A percentile compares a stretch with the other conserved stretches of the same genome.
phyloP scores from a whole-genome alignment of 2,888 invertebrate species.

The Netelia fuscicornis region DNA sequence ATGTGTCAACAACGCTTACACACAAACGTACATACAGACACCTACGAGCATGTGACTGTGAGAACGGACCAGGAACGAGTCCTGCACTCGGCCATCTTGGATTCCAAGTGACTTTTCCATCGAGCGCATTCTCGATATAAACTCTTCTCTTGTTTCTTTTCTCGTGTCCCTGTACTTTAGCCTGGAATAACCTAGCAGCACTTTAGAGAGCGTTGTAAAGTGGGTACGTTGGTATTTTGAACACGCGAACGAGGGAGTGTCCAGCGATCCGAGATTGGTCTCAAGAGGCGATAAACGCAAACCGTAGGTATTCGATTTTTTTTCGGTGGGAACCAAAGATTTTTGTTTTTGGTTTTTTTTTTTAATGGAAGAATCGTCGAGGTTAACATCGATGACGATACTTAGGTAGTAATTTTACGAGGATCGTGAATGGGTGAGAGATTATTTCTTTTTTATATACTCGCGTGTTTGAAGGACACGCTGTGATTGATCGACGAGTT shows the following conservation, averaged over 20 bases:
- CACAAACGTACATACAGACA: constrained; percentile 9
- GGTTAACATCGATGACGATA: background rate
- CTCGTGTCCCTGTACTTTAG: constrained; percentile 19
- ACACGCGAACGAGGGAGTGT: constrained; percentile 44
- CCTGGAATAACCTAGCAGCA: constrained; percentile 25
- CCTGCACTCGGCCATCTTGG: constrained; percentile 73
- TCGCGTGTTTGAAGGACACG: background rate
- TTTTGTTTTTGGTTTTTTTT: background rate
- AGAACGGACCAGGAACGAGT: constrained; percentile 59
- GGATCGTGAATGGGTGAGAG: constrained; percentile 6
- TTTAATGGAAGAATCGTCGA: constrained; percentile 4
- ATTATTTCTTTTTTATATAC: constrained; percentile 7
- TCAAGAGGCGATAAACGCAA: constrained; percentile 12
- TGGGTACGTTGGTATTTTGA: constrained; percentile 33
- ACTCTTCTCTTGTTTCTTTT: constrained; percentile 25
- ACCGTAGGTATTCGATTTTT: constrained; percentile 8
- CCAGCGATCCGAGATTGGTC: constrained; percentile 15
- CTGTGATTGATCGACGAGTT: no score
- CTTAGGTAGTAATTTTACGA: background rate
- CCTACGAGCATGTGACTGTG: constrained; percentile 33
- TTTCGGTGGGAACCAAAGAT: constrained; percentile 2
- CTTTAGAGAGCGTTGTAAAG: constrained; percentile 36
- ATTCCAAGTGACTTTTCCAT: constrained; percentile 75
- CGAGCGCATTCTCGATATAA: constrained; percentile 43
- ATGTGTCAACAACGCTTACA: constrained; percentile 26